Base-by-base conservation (phyloP, 2,113 vertebrate genomes). In the Microcebus ravelobensis region DNA sequence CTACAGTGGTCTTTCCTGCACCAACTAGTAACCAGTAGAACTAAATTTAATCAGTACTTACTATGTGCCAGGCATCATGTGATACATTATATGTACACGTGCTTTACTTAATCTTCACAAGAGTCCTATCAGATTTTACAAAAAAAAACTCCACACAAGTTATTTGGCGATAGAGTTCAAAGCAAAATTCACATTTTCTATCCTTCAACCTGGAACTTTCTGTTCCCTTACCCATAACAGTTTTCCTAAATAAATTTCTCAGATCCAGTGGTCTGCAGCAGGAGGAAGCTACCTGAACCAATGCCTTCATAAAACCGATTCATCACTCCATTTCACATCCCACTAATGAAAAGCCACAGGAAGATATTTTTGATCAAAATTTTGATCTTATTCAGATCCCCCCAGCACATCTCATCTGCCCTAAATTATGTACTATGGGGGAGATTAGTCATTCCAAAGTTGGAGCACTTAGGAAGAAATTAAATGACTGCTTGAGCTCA, bases 311-410 rank as follows among this genome's bases (percentile, higher is more conserved):
- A 73, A 89, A 79, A 34, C 68, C 67, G 42, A 42, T n/a, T 71
- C 59, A 10, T 81, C 81, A 89, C 20, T 25, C 13, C 36, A 36
- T 52, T 87, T 77, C 83, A 79, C 18, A 77, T 18, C 42, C 29
- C 71, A 82, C 61, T 87, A 71, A 87, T 52, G 48, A 89, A 95
- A 95, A 89, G 50, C 67, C 83, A 91, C 34, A 57, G 39, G 73
- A 89, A 95, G 71, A 76, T 27, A 10, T 39, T 71, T 81, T 81
- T 65, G 81, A 87, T 89, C 39, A 95, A 71, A 96, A 84, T 70
- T 92, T 87, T 92, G 15, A 81, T 79, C 67, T 86, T 31, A 91
- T 42, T 77, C 45, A 77, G 79, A 50, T 91, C 45, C n/a, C 67
- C 73, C 92, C 48, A 82, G 90, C 57, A 76, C 85, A 76, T 80